A percentile compares a stretch with the other conserved stretches of the same genome.
These are phyloP conservation scores for Subacronicta megacephala DNA, from an alignment of 2,888 invertebrate genomes.

Conservation along the genomic window DNA sequence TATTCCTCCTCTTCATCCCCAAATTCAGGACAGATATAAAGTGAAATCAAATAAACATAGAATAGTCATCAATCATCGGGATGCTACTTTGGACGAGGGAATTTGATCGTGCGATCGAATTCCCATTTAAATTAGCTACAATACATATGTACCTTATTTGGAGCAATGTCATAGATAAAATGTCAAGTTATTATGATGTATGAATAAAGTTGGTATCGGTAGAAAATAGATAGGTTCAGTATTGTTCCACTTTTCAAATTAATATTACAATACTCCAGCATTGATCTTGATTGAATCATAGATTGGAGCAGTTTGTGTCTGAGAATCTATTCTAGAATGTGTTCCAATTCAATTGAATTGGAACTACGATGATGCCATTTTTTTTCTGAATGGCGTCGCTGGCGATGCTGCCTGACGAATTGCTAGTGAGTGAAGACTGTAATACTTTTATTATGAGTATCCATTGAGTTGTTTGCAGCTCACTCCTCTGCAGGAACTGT, in stretches of 20 bases:
- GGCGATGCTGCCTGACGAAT: background rate
- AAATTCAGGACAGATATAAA: too few relatives aligned
- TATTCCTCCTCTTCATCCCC: too few relatives aligned
- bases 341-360: background rate
- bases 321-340: background rate
- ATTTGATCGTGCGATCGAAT: slow-evolving; percentile 16
- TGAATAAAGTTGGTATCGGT: background rate
- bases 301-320: slow-evolving; percentile 1
- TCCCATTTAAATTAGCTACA: slow-evolving; percentile 4
- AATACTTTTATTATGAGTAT: too few relatives aligned
- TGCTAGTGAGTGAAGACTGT: too few relatives aligned
- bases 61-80: too few relatives aligned
- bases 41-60: too few relatives aligned
- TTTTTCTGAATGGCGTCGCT: background rate
- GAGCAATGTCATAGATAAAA: background rate
- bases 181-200: background rate
- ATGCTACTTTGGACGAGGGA: background rate
- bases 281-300: background rate
- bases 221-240: too few relatives aligned
- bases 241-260: too few relatives aligned
- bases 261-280: background rate
- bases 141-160: background rate
- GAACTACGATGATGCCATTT: background rate
- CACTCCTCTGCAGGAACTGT: too few relatives aligned
- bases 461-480: too few relatives aligned